Base-by-base conservation (phyloP, 92 coral and sea anemone species). In the Porites evermanni region DNA sequence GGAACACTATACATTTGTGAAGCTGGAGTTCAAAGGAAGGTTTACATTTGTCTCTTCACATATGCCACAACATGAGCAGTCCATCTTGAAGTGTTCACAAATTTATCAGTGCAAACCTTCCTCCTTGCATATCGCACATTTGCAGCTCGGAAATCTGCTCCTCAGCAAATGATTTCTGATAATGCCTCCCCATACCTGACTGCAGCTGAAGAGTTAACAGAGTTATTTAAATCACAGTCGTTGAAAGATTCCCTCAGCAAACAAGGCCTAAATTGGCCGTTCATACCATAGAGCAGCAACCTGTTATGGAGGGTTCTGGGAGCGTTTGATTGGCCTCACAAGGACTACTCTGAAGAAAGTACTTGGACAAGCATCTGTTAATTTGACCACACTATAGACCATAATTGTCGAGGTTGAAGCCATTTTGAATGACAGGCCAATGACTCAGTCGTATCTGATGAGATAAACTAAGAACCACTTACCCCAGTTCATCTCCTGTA, bases 261-360 rank as follows among this genome's bases (percentile, higher is more conserved):
- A 74, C 83, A 61, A 53, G 77, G 78, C 13, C 53, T 90, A 61
- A 58, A 81, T 4, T 90, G 93, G 91, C 70, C 74, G 51, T 90
- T 90, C 67, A 90, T 90, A 6, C 85, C 88, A 2, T 75, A 87
- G 68, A 65, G 91, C 26, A n/a, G 91, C 93, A 12, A 91, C 93
- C 0, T 91, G 88, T 91, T 81, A 81, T 12, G 91, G 91, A 8
- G 91, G 93, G 51, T 91, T 91, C 71, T 91, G 91, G 88, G 93
- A 91, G 26, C 23, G 93, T 14, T 64, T 91, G 8, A 70, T 91
- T 6, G 91, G 85, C 24, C 80, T 86, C 14, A 86, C 85, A 0
- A 91, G 86, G 54, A 24, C 74, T 14, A 4, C 94, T 60, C 68
- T 91, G 58, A 87, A 82, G 68, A 91, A 82, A 61, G 86, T 87